Base-by-base conservation (phyloP, 53 echinoderm and acorn worm species). In the Patiria pectinifera region DNA sequence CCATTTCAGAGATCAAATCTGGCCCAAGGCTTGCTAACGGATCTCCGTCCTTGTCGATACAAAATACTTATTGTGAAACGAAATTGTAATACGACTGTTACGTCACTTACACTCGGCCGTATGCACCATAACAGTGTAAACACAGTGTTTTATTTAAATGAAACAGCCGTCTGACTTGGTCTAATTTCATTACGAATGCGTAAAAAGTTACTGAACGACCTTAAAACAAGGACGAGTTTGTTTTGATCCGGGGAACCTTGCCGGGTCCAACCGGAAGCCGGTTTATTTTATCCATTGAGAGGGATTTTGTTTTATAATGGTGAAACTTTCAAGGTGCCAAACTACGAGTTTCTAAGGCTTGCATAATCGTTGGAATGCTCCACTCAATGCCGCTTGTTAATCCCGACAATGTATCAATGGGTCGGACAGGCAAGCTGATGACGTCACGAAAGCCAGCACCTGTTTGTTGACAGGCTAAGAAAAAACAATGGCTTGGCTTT, bases 191-290 rank as follows among this genome's bases (percentile, higher is more conserved):
- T 74, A 1, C 19, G 74, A 74, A 74, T 22, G 74, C 74, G 21
- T 69, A 69, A 74, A 74, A 10, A 24, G 22, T 74, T 23, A 21
- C 9, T n/a, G 24, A 16, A 24, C 74, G 74, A 74, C 74, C 74
- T 74, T 74, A 9, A 9, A 24, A 74, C 74, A 74, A 74, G 74
- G 74, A 74, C 74, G 74, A 10, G 74, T 23, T 74, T 74, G 79
- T 78, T 78, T 78, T 45, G 45, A 45, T 22, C 79, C 11, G 13
- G 12, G 11, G 46, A 14, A 45, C 79, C 79, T 78, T 78, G 79
- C 14, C 3, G 1, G 79, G 14, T 0, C 79, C 79, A 53, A 45
- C 79, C 79, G 79, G 79, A 78, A 78, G 79, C 46, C 2, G 11
- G 3, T 78, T 78, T 18, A 12, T 24, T 46, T 45, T 22, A 45